Evolutionary conservation across 2,888 invertebrate genomes (phyloP), one percentile per base, ranked within the genome.

Genomic region (Encarsia formosa): DNA sequence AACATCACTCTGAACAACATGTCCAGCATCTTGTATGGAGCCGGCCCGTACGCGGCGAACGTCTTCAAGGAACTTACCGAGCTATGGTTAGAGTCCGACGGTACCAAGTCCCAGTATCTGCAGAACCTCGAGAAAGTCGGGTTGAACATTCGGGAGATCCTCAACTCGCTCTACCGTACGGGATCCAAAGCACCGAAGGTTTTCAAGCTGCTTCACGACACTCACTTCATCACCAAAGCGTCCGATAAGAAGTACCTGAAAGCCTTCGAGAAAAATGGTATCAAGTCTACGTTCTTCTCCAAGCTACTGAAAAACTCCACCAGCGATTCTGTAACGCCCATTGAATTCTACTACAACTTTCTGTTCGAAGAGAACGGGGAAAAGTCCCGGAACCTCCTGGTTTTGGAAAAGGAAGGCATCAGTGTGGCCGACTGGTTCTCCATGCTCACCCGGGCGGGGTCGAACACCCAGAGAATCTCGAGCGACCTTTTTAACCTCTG

Each of bases 211-310:
- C 40, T 62, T 24, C 54, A 53, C 32, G 38, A 58, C 35, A 26
- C 55, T 46, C 61, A 52, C n/a, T n/a, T 65, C 59, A 58, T 63
- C 52, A 53, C 46, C n/a, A 40, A 61, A 59, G 60, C 61, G 49
- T 58, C 62, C 52, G 61, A 60, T 52, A 54, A 56, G 5, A 23
- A 39, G 11, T 49, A 51, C 32, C 31, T 59, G 29, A 23, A 24
- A 41, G 37, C 29, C 24, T 41, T 53, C 5, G 54, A 54, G 37
- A 35, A 58, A 54, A 54, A 60, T 51, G 59, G 53, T 41, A 56
- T 65, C 50, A 58, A 35, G 19, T 39, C 61, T 16, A 6, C 39
- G 48, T 60, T 60, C 43, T 52, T 65, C 38, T 63, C 61, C 24
- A 41, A 61, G 57, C 60, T 66, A 32, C 56, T 64, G 44, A 22